Evolutionary conservation across 2,797 vertebrate species (phyloP).

Genomic region (Spea hammondii): DNA sequence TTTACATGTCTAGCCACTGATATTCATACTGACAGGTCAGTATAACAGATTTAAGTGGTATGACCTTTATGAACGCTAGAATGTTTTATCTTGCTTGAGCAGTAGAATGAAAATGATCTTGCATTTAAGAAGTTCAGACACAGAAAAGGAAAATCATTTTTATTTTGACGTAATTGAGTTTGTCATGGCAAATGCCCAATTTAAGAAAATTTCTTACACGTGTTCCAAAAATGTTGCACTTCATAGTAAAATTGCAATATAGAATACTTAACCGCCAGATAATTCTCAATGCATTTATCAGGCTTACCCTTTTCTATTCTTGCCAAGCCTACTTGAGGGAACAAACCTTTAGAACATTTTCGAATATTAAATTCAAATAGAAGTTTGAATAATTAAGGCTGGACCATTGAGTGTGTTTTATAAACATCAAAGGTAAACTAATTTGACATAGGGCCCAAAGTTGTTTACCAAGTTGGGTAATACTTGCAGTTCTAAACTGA

Average conservation of each 20-base stretch:
- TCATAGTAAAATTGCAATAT: neutral
- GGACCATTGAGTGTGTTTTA: too few relatives aligned
- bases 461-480: too few relatives aligned
- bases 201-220: neutral
- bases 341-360: too few relatives aligned
- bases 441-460: too few relatives aligned
- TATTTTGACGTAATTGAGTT: neutral
- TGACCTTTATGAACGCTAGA: slow-evolving; percentile 50
- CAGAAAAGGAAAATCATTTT: slow-evolving; percentile 21
- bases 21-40: slow-evolving; percentile 33
- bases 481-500: too few relatives aligned
- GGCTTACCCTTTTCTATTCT: too few relatives aligned
- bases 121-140: slow-evolving; percentile 29
- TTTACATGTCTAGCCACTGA: slow-evolving; percentile 45
- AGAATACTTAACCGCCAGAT: neutral
- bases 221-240: neutral
- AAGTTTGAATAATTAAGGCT: too few relatives aligned
- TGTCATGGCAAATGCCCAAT: neutral
- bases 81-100: slow-evolving; percentile 11
- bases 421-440: too few relatives aligned
- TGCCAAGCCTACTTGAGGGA: too few relatives aligned
- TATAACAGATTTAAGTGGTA: slow-evolving; percentile 1
- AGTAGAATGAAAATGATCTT: slow-evolving; percentile 43
- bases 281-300: neutral
- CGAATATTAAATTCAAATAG: too few relatives aligned